Conservation (phyloP, 2,113 vertebrate species). For the Oenanthe oenanthe region DNA sequence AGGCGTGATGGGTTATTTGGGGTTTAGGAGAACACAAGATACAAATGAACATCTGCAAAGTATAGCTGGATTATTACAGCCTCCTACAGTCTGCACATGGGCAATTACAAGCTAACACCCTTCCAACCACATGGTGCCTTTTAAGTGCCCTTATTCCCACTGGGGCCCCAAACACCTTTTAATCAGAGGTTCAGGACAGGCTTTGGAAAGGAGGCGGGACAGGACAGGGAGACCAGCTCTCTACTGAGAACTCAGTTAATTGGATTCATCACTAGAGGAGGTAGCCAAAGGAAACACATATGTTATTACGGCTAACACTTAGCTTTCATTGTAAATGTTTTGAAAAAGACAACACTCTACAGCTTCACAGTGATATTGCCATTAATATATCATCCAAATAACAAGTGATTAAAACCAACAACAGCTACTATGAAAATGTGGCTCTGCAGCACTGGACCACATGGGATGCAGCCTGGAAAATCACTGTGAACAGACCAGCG, state of each 20-base stretch:
- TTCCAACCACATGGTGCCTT: fast-evolving
- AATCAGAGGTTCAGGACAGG: neutral
- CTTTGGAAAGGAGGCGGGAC: neutral
- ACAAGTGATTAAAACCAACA: conserved; percentile 39
- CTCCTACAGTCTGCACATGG: neutral
- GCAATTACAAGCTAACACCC: neutral
- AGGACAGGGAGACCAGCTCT: neutral
- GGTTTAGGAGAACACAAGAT: neutral
- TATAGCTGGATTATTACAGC: neutral
- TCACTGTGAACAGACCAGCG: neutral
- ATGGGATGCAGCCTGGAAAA: conserved; percentile 26
- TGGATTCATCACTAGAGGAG: neutral
- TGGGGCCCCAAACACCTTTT: neutral
- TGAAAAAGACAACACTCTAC: neutral
- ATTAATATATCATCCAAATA: neutral
- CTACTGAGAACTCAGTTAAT: neutral
- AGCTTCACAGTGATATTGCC: conserved; percentile 12
- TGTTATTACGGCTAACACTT: neutral
- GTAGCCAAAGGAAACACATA: neutral
- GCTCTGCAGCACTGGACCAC: conserved; percentile 1
- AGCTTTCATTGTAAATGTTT: neutral
- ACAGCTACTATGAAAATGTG: neutral
- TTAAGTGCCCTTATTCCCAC: neutral
- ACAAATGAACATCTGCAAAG: neutral
- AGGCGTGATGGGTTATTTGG: neutral